phyloP scores from a whole-genome alignment of 2,113 vertebrate species.

The Seriola dumerili region DNA sequence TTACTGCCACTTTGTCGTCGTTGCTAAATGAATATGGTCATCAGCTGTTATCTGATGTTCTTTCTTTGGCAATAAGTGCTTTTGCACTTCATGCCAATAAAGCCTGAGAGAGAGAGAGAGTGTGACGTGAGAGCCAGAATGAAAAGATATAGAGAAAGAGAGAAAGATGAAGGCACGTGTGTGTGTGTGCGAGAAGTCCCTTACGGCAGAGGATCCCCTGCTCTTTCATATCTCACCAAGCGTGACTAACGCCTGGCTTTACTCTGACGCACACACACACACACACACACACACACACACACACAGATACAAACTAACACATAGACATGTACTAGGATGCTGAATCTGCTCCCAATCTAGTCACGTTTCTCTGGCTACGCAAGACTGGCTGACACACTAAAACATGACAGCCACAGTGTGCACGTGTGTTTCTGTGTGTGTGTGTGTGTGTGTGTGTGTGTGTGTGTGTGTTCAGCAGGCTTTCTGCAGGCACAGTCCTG shows the following conservation, averaged over 20 bases:
- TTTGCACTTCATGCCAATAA: slow-evolving; percentile 36
- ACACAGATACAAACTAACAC: slow-evolving; percentile 2
- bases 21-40: slow-evolving; percentile 26
- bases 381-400: slow-evolving; percentile 71
- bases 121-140: slow-evolving; percentile 40
- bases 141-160: slow-evolving; percentile 41
- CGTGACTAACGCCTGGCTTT: slow-evolving; percentile 75
- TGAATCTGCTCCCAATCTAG: slow-evolving; percentile 75
- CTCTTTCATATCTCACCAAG: slow-evolving; percentile 81
- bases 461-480: slow-evolving; percentile 18
- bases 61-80: slow-evolving; percentile 17
- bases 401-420: slow-evolving; percentile 63
- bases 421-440: neutral
- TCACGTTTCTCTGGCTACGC: slow-evolving; percentile 67
- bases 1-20: slow-evolving; percentile 3
- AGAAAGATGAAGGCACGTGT: slow-evolving; percentile 58
- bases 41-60: slow-evolving; percentile 45
- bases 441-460: neutral
- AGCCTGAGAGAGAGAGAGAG: slow-evolving; percentile 33
- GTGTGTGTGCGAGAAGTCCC: slow-evolving; percentile 69
- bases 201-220: slow-evolving; percentile 78
- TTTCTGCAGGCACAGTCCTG: slow-evolving; percentile 62
- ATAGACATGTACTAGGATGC: slow-evolving; percentile 59
- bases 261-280: slow-evolving; percentile 46
- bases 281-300: slow-evolving; percentile 35